Conservation (phyloP, 1,140 invertebrate species). For the Neomicropteryx cornuta region DNA sequence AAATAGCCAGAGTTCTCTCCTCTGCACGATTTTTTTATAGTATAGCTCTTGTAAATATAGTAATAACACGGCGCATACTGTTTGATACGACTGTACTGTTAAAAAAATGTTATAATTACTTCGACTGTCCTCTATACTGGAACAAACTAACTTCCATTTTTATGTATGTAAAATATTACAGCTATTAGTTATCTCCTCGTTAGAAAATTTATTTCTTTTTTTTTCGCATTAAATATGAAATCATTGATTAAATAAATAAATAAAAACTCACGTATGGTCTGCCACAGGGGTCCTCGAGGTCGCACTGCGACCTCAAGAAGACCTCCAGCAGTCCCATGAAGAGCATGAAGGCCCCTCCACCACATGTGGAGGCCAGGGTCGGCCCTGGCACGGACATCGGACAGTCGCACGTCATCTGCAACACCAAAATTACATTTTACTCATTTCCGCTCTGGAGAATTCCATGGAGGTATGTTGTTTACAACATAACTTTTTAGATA, state of each 20-base stretch:
- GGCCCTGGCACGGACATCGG: constrained; percentile 64
- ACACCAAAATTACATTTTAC: too few species aligned
- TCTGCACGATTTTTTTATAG: too few species aligned
- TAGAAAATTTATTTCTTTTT: not conserved
- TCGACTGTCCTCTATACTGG: too few species aligned
- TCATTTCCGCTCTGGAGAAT: too few species aligned
- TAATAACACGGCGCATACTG: too few species aligned
- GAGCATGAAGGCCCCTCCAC: constrained; percentile 70
- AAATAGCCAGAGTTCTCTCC: too few species aligned
- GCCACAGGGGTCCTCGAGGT: constrained; percentile 73
- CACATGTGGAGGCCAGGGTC: constrained; percentile 67
- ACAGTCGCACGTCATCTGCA: constrained; percentile 52
- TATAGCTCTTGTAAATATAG: too few species aligned
- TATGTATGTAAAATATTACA: not conserved
- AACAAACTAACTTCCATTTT: too few species aligned
- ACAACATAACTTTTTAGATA: too few species aligned
- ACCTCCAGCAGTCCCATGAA: constrained; percentile 80
- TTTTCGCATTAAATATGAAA: not conserved
- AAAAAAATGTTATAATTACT: too few species aligned
- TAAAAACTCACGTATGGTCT: constrained; percentile 50
- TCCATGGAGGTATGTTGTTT: too few species aligned
- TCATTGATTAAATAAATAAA: constrained; percentile 7
- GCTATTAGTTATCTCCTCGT: constrained; percentile 2
- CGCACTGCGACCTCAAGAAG: constrained; percentile 71
- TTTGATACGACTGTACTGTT: too few species aligned